These are phyloP conservation scores for Brachypalpus laphriformis DNA, from an alignment of 2,888 invertebrate genomes.

Conservation along the genomic window DNA sequence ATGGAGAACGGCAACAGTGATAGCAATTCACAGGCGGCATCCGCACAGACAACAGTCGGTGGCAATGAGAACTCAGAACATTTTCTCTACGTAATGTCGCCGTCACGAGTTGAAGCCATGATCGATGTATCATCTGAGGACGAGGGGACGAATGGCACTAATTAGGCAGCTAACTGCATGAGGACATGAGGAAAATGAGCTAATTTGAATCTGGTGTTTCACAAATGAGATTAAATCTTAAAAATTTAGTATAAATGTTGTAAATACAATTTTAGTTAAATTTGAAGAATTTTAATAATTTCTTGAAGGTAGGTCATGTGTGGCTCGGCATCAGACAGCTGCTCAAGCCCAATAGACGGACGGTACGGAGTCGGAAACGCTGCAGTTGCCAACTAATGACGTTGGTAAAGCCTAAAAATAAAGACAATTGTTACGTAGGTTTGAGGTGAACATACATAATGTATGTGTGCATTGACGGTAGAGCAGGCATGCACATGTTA, in stretches of 20 bases:
- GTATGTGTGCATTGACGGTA: no score
- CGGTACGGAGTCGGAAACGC: no score
- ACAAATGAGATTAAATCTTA: conserved; percentile 16
- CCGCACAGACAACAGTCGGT: conserved; percentile 44
- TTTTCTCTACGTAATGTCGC: conserved; percentile 82
- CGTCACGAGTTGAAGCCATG: conserved; percentile 82
- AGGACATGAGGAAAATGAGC: conserved; percentile 7
- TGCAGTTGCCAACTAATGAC: no score
- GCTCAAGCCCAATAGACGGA: no score
- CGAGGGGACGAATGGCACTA: conserved; percentile 77
- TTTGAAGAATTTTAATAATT: background rate
- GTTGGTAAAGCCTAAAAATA: no score
- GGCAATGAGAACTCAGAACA: conserved; percentile 80
- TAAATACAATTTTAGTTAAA: conserved; percentile 70
- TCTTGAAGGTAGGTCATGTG: background rate
- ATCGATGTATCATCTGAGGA: conserved; percentile 82
- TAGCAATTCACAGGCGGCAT: conserved; percentile 38
- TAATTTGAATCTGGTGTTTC: conserved; percentile 32
- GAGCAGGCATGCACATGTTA: no score
- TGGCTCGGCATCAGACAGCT: no score
- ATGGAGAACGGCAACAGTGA: conserved; percentile 50
- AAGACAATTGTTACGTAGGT: no score
- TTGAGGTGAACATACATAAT: no score
- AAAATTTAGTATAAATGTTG: conserved; percentile 58
- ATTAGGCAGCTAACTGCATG: background rate